Percentiles rank a stretch among this genome's conserved stretches.
These are phyloP conservation scores for Probosciger aterrimus DNA, from an alignment of 2,113 vertebrate genomes.

Conservation along the genomic window DNA sequence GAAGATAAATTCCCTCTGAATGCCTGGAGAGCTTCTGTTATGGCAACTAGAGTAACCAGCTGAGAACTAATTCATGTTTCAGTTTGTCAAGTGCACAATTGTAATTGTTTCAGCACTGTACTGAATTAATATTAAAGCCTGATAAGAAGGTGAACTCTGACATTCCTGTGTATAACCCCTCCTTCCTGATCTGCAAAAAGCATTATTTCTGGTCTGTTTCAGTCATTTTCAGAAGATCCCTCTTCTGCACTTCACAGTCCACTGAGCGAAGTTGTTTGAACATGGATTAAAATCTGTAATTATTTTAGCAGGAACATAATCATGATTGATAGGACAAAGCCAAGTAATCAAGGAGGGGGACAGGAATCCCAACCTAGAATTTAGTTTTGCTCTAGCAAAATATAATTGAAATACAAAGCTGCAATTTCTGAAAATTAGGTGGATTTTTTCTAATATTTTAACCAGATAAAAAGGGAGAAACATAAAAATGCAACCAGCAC, in stretches of 20 bases:
- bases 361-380: not conserved
- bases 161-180: not conserved
- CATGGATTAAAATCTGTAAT: constrained; percentile 53
- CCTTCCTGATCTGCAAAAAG: not conserved
- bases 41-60: not conserved
- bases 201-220: not conserved
- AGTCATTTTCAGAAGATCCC: not conserved
- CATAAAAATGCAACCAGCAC: not conserved
- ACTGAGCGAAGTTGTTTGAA: constrained; percentile 5
- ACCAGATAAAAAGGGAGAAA: not conserved
- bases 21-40: not conserved
- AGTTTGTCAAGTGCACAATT: not conserved
- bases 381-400: not conserved
- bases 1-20: not conserved
- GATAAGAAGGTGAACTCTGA: not conserved
- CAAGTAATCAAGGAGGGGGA: not conserved
- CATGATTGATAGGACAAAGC: constrained; percentile 17
- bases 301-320: constrained; percentile 24
- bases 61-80: constrained; percentile 20
- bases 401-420: not conserved
- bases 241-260: constrained; percentile 7
- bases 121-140: not conserved
- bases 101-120: constrained; percentile 15
- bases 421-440: not conserved
- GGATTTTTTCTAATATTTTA: not conserved